Percentiles rank a stretch among this genome's conserved stretches.
These are phyloP conservation scores for Hermodice carunculata DNA, from an alignment of 2,888 invertebrate genomes.

Conservation along the genomic window DNA sequence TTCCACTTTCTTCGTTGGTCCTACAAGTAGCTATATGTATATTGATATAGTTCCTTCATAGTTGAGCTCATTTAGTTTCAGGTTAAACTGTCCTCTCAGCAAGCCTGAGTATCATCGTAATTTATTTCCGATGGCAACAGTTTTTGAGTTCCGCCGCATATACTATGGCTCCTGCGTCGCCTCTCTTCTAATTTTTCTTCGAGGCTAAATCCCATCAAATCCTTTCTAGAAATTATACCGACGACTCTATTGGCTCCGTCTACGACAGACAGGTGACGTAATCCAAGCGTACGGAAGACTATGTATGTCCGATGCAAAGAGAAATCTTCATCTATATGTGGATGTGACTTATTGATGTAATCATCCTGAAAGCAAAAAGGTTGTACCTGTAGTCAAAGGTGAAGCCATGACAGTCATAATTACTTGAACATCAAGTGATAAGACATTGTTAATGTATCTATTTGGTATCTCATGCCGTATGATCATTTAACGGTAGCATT, in stretches of 20 bases:
- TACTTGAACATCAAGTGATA: too few species aligned
- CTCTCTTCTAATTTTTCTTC: conserved; percentile 46
- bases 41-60: too few species aligned
- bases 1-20: too few species aligned
- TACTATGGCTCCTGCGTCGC: conserved; percentile 41
- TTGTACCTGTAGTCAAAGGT: background rate
- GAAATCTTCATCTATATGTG: conserved; percentile 49
- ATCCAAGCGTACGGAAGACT: conserved; percentile 54
- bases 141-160: conserved; percentile 40
- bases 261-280: conserved; percentile 55
- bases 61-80: too few species aligned
- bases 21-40: too few species aligned
- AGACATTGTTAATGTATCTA: too few species aligned
- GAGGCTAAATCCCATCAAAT: conserved; percentile 29
- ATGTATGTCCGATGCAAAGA: conserved; percentile 54
- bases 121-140: conserved; percentile 40
- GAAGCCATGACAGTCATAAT: too few species aligned
- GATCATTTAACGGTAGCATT: too few species aligned
- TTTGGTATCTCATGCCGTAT: too few species aligned
- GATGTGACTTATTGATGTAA: conserved; percentile 56
- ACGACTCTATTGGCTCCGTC: conserved; percentile 51
- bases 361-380: conserved; percentile 29
- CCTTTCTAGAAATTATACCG: conserved; percentile 60
- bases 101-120: too few species aligned
- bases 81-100: too few species aligned